A percentile compares a stretch with the other conserved stretches of the same genome.
These are phyloP conservation scores for Rafetus swinhoei DNA, from an alignment of 2,113 vertebrate species.

Conservation along the genomic window DNA sequence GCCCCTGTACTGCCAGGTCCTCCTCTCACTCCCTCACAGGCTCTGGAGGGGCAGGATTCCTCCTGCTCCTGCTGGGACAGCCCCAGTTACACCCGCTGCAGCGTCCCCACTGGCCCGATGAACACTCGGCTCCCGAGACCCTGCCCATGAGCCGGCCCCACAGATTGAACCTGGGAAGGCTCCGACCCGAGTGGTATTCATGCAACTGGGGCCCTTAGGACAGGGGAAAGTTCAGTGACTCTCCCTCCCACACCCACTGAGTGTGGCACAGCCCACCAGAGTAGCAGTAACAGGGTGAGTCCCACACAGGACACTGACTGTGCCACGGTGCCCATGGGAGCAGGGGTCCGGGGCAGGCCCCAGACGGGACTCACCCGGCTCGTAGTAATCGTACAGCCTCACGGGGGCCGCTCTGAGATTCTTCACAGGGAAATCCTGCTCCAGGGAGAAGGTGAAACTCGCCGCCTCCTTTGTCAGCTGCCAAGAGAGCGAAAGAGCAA, in stretches of 20 bases:
- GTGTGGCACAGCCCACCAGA: neutral
- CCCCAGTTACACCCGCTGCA: neutral
- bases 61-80: neutral
- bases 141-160: neutral
- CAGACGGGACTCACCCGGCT: conserved; percentile 9
- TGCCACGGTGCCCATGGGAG: no score
- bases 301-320: neutral
- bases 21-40: no score
- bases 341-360: no score
- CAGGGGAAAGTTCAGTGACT: no score
- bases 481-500: neutral
- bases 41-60: neutral
- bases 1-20: no score
- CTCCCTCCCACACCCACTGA: no score
- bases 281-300: neutral
- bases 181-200: no score
- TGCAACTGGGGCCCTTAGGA: no score
- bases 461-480: conserved; percentile 29
- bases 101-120: fast-evolving
- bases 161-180: neutral
- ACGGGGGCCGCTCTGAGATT: conserved; percentile 48
- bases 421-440: conserved; percentile 12
- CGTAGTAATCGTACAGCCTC: conserved; percentile 47
- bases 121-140: neutral
- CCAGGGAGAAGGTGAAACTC: conserved; percentile 23